Evolutionary conservation across 2,888 invertebrate genomes (phyloP), one percentile per base, ranked within the genome.

Genomic region (Tiphia femorata): DNA sequence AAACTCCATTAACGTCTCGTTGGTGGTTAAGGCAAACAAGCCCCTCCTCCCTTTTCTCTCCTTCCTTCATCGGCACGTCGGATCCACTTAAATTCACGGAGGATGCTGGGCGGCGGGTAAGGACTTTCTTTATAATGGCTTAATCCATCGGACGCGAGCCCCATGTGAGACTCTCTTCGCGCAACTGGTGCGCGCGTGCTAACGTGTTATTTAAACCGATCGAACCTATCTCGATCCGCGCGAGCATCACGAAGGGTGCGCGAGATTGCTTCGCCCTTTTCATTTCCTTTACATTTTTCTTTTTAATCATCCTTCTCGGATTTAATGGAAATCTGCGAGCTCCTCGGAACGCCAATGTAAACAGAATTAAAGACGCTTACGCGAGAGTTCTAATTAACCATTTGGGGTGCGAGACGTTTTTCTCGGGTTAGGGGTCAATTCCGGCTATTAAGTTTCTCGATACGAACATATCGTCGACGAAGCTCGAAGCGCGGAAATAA

Each of bases 121-220:
- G 37, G 30, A 46, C 40, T 64, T 63, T n/a, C n/a, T 67, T 67
- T 56, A 64, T 74, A 76, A 75, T 69, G 62, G 49, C 73, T 75
- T 73, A 62, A 76, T 75, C 65, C n/a, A n/a, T n/a, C n/a, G n/a
- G n/a, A n/a, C n/a, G n/a, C n/a, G n/a, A n/a, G n/a, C n/a, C 64
- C 59, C 38, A 56, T 47, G 54, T 37, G 52, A 25, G 47, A 38
- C 53, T 64, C 53, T 57, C 62, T 55, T 70, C 60, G 48, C 29
- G 33, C 30, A 16, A 17, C 19, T 43, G 38, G 43, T 20, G 49
- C 44, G 50, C 53, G 62, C 64, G 61, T 64, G 61, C 73, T 62
- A 75, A 76, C 75, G 57, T 75, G 65, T 74, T 76, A 75, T 75
- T 74, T 73, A 62, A n/a, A 66, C 61, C 63, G 69, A 67, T 66